These are phyloP conservation scores for Pseudoatta argentina DNA, from an alignment of 1,140 invertebrate species.

Conservation along the genomic window DNA sequence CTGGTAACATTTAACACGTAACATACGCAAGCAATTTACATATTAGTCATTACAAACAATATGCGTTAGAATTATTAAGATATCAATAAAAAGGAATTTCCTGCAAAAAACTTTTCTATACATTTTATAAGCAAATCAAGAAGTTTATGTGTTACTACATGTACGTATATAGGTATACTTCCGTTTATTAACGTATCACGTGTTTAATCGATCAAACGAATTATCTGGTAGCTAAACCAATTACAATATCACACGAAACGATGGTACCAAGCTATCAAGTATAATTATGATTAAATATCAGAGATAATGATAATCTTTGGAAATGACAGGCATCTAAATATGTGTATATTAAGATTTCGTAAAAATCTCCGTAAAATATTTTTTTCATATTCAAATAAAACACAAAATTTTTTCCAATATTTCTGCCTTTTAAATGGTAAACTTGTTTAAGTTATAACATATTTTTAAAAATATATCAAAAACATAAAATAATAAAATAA, in stretches of 20 bases:
- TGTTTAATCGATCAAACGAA: conserved; percentile 3
- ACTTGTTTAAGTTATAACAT: neutral
- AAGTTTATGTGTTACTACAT: neutral
- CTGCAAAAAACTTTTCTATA: neutral
- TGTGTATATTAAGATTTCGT: neutral
- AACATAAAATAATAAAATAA: neutral
- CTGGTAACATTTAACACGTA: neutral
- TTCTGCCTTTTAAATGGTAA: neutral
- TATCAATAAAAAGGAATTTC: neutral
- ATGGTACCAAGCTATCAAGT: conserved; percentile 4
- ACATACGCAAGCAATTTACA: neutral
- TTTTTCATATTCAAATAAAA: neutral
- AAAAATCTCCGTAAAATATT: neutral
- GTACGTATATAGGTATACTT: neutral
- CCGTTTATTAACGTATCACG: neutral
- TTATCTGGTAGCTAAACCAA: neutral
- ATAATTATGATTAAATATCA: conserved; percentile 9
- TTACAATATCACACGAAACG: neutral
- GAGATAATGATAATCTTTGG: neutral
- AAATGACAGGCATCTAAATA: neutral
- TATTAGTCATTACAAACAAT: neutral
- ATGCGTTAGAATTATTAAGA: neutral
- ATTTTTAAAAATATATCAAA: neutral
- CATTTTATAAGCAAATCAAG: neutral
- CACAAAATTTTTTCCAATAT: neutral